Base-by-base conservation (phyloP, 2,113 vertebrate species). In the Hippocampus abdominalis region DNA sequence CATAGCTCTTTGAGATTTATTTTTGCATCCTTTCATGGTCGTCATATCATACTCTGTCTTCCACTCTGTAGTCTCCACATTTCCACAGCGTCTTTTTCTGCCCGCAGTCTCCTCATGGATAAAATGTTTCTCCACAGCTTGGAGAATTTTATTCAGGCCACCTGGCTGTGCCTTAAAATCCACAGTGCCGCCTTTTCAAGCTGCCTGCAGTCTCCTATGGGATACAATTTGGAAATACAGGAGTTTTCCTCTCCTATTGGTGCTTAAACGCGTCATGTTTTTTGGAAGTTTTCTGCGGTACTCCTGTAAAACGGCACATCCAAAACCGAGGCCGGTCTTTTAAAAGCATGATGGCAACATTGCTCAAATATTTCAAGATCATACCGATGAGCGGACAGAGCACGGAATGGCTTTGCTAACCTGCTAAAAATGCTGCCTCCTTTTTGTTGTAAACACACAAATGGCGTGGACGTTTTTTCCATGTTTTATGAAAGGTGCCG, bases 381-480 rank as follows among this genome's bases (percentile, higher is more conserved):
- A 3, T 36, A 5, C 23, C 6, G 36, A 68, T 63, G 40, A 60
- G 29, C 25, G 51, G 21, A 27, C 27, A 57, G 27, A 57, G 54
- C 12, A 12, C 23, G 27, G 25, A 27, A 57, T 57, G 1, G 27
- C 40, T 71, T 68, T 15, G 27, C 44, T 21, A 40, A 81, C 57
- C 60, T 11, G 61, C 21, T 40, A 63, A 40, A 32, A 32, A 60
- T 32, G 32, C 27, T 6, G 15, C 20, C 57, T 63, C 21, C 10
- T 40, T 40, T 40, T n/a, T n/a, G 21, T 42, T 42, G 39, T 40
- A 42, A 63, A 84, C 79, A 76, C 64, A 75, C 66, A 79, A 77
- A 16, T 39, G 65, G 85, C 85, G 82, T 59, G 84, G 70, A 74
- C 68, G 67, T 80, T 81, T 36, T 84, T 76, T 88, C 72, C 73